These are phyloP conservation scores for Suricata suricatta DNA, from an alignment of 2,113 vertebrate species.

Conservation along the genomic window DNA sequence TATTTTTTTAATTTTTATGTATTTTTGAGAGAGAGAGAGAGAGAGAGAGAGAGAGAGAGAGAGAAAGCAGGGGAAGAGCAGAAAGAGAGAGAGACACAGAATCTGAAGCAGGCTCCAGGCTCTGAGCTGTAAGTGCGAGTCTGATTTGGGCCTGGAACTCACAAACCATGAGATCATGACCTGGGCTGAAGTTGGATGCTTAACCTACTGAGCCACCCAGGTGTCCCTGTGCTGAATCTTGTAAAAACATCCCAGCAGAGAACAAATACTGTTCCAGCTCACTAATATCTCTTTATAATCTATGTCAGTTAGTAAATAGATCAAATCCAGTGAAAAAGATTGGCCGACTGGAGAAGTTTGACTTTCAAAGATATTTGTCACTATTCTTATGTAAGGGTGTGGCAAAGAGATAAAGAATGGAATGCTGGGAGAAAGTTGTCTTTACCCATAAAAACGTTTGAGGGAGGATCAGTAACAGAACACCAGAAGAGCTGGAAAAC, in stretches of 20 bases:
- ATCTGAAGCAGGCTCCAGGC: too few relatives aligned
- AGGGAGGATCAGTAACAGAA: neutral
- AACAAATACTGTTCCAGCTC: neutral
- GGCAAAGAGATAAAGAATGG: conserved; percentile 11
- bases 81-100: too few relatives aligned
- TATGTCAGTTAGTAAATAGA: neutral
- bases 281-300: neutral
- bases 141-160: too few relatives aligned
- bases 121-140: too few relatives aligned
- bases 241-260: neutral
- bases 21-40: too few relatives aligned
- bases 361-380: neutral
- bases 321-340: neutral
- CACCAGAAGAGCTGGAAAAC: neutral
- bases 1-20: too few relatives aligned
- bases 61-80: too few relatives aligned
- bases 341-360: neutral
- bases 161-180: too few relatives aligned
- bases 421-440: conserved; percentile 31
- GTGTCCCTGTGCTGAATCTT: neutral
- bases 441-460: neutral
- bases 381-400: neutral
- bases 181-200: too few relatives aligned
- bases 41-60: too few relatives aligned
- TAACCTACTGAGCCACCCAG: too few relatives aligned